Percentiles rank a stretch among this genome's conserved stretches.
phyloP scores from a whole-genome alignment of 1,140 invertebrate genomes.

The Zophobas atratus region DNA sequence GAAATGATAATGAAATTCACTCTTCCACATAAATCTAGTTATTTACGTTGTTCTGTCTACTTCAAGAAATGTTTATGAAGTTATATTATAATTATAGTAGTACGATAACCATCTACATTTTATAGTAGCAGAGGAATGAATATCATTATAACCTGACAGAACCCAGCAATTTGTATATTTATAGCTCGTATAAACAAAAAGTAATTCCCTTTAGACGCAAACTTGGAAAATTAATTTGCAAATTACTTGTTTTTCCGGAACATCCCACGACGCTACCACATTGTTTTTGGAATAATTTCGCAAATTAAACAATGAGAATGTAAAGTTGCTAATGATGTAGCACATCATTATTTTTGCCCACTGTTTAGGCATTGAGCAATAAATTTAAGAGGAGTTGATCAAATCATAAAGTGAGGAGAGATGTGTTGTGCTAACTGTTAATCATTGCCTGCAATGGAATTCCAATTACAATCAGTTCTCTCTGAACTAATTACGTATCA shows the following conservation, averaged over 20 bases:
- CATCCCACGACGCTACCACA: neutral
- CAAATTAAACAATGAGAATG: no score
- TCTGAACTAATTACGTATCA: slow-evolving; percentile 63
- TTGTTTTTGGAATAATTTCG: neutral
- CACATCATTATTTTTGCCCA: neutral
- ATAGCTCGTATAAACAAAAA: slow-evolving; percentile 4
- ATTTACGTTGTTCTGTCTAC: slow-evolving; percentile 35
- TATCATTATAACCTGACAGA: slow-evolving; percentile 21
- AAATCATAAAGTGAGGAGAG: neutral
- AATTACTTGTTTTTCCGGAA: neutral
- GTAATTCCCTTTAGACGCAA: neutral
- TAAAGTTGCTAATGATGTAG: no score
- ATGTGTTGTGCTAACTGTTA: slow-evolving; percentile 29
- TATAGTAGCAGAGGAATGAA: slow-evolving; percentile 35
- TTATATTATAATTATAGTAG: slow-evolving; percentile 35
- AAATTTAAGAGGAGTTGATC: neutral
- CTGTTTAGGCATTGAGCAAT: neutral
- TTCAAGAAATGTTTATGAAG: slow-evolving; percentile 42
- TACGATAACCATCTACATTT: slow-evolving; percentile 33
- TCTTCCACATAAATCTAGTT: slow-evolving; percentile 38
- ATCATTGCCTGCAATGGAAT: slow-evolving; percentile 55
- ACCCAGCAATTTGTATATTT: slow-evolving; percentile 22
- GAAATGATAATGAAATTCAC: slow-evolving; percentile 39
- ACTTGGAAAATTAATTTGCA: neutral
- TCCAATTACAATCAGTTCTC: slow-evolving; percentile 59